Conservation (phyloP, 2,113 vertebrate species). For the Morone saxatilis region DNA sequence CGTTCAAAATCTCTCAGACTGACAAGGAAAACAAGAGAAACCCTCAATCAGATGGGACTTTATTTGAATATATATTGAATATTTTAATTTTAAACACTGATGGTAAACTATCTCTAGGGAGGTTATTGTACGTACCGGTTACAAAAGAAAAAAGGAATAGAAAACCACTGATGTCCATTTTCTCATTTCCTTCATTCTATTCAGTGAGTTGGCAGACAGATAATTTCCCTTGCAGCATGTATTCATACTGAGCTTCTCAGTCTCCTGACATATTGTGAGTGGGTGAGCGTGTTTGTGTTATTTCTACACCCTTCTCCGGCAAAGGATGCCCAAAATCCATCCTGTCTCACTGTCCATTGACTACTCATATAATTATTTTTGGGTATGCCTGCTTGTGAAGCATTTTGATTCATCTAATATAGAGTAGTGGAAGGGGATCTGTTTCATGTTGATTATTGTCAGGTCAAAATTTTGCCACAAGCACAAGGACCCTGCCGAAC, state of each 20-base stretch:
- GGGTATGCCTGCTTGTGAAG: background rate
- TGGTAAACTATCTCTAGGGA: background rate
- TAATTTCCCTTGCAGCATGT: conserved; percentile 25
- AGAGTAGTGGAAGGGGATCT: background rate
- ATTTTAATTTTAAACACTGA: conserved; percentile 19
- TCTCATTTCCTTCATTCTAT: conserved; percentile 9
- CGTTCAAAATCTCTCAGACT: conserved; percentile 13
- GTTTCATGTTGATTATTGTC: conserved; percentile 6
- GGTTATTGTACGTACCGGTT: background rate
- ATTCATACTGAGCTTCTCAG: conserved; percentile 25
- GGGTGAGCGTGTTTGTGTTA: conserved; percentile 56
- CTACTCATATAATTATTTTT: conserved; percentile 4
- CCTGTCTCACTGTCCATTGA: conserved; percentile 22
- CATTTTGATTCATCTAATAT: conserved; percentile 9
- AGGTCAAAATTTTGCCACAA: conserved; percentile 21
- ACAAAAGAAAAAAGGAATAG: background rate
- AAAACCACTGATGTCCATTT: conserved; percentile 16
- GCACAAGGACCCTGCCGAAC: background rate
- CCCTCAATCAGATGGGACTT: background rate
- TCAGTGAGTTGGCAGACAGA: conserved; percentile 22
- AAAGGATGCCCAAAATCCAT: conserved; percentile 38
- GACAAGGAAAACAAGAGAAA: conserved; percentile 8
- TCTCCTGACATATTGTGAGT: conserved; percentile 70
- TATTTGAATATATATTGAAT: too few relatives aligned
- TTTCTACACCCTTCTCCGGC: conserved; percentile 38